phyloP scores from a whole-genome alignment of 2,113 vertebrate species.

The Ictalurus furcatus region DNA sequence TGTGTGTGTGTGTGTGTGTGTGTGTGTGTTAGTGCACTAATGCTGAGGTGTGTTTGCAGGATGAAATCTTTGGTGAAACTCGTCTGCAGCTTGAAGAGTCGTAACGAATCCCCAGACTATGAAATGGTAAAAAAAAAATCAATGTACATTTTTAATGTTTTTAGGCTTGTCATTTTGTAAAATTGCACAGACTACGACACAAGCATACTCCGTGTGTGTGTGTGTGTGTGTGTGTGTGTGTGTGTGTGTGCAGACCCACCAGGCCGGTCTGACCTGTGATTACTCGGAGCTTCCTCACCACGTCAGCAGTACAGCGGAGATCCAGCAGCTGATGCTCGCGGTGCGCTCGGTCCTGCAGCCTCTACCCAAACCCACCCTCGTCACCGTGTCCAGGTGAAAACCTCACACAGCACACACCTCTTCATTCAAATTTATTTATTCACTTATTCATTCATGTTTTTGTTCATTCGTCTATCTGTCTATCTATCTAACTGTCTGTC shows the following conservation, averaged over 20 bases:
- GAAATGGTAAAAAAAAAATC: constrained; percentile 83
- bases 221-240: not conserved
- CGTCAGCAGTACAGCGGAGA: constrained; percentile 85
- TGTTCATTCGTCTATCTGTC: not conserved
- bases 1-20: not conserved
- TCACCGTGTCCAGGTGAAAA: constrained; percentile 87
- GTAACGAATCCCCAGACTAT: constrained; percentile 84
- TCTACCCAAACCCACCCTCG: constrained; percentile 84
- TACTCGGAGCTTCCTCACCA: constrained; percentile 92
- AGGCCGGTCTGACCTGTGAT: constrained; percentile 94
- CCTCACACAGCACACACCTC: not conserved
- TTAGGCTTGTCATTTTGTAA: too few relatives aligned
- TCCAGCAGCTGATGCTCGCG: constrained; percentile 77
- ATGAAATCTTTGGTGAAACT: constrained; percentile 81
- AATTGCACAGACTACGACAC: not conserved
- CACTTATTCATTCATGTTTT: not conserved
- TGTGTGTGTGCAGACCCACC: constrained; percentile 81
- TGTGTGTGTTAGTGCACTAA: constrained; percentile 12
- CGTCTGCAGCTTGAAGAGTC: constrained; percentile 84
- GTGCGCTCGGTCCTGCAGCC: constrained; percentile 72
- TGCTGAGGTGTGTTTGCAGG: constrained; percentile 67
- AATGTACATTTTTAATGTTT: too few relatives aligned
- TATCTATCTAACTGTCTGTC: not conserved
- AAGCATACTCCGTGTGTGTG: not conserved
- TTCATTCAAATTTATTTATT: not conserved